Evolutionary conservation across 1,140 invertebrate species (phyloP), one percentile per base, ranked within the genome.

Genomic region (Octopus bimaculoides): DNA sequence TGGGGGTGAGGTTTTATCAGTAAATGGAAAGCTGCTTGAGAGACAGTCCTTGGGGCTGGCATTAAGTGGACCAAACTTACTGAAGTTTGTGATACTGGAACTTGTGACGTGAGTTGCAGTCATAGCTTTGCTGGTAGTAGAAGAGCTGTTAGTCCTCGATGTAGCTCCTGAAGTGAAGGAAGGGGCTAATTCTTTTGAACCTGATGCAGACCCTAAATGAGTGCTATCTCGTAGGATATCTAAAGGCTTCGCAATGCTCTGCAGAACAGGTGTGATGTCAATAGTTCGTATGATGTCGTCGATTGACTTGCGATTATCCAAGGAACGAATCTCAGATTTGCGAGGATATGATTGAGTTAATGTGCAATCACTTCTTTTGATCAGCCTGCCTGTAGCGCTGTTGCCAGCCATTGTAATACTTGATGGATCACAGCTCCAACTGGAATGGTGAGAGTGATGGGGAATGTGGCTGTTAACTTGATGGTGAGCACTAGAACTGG

Each of bases 251-350:
- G 66, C 66, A 12, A 71, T 71, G 14, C 66, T 71, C 26, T 71
- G 66, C 14, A 71, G 66, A 14, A 71, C 66, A 71, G 66, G 66
- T 20, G 66, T 71, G 66, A 71, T 71, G 14, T 71, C 66, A 17
- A 71, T 71, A 6, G 66, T 71, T 14, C 66, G 66, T 14, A 71
- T 71, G 0, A 71, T 20, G 14, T 71, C 66, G 14, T 71, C 66
- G 26, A 71, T 71, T 71, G 66, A 71, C 14, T 71, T 71, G 26
- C 66, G 66, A 71, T 71, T 71, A 20, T 71, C 66, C 66, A 71
- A 71, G 17, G 66, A n/a, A 14, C 66, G 66, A 71, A 71, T 71
- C 26, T 71, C 66, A 71, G 66, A 71, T 71, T 71, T 71, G 17
- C 66, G 8, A 17, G 66, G 66, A 17, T 71, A 71, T n/a, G 66